These are phyloP conservation scores for Diploscapter pachys DNA, from an alignment of 1,140 invertebrate genomes.

Conservation along the genomic window DNA sequence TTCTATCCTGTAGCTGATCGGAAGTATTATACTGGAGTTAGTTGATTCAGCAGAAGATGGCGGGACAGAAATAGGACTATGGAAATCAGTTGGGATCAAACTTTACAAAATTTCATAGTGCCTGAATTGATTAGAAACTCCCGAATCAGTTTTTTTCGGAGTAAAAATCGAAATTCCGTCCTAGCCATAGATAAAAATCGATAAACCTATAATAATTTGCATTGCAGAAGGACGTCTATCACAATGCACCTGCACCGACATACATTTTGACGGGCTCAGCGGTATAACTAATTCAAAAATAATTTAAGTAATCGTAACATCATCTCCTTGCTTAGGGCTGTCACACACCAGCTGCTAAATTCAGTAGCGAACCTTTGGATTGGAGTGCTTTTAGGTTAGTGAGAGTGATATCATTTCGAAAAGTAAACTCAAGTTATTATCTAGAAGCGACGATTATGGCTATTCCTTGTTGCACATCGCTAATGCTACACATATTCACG, in stretches of 20 bases:
- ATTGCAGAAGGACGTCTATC: constrained; percentile 70
- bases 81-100: too few species aligned
- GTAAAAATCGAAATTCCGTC: too few species aligned
- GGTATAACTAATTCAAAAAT: too few species aligned
- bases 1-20: constrained; percentile 66
- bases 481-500: constrained; percentile 81
- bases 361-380: constrained; percentile 32
- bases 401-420: neutral
- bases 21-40: constrained; percentile 69
- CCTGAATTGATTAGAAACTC: too few species aligned
- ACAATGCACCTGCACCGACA: constrained; percentile 80
- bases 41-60: too few species aligned
- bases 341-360: constrained; percentile 38
- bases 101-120: too few species aligned
- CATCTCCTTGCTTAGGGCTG: constrained; percentile 56
- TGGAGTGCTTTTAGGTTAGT: constrained; percentile 20
- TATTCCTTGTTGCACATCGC: constrained; percentile 77
- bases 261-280: constrained; percentile 90
- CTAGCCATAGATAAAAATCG: too few species aligned
- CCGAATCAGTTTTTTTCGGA: too few species aligned
- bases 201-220: too few species aligned
- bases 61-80: too few species aligned
- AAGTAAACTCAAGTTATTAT: constrained; percentile 51
- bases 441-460: constrained; percentile 82
- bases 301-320: too few species aligned